These are phyloP conservation scores for Boleophthalmus pectinirostris DNA, from an alignment of 2,113 vertebrate species.

Conservation along the genomic window DNA sequence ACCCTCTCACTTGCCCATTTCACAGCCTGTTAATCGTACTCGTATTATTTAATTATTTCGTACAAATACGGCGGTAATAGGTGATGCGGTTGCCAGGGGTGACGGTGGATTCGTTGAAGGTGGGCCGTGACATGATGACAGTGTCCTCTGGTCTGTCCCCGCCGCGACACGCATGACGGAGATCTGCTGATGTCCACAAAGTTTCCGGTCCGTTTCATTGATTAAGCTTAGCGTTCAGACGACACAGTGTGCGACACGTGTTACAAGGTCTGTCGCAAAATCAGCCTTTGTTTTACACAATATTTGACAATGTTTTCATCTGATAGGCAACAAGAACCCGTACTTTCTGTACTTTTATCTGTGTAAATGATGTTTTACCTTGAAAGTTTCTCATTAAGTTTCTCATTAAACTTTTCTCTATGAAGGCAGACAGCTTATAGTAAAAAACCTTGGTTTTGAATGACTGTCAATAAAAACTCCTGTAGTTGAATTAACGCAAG, in stretches of 20 bases:
- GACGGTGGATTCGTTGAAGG: slow-evolving; percentile 18
- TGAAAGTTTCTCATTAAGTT: neutral
- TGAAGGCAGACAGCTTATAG: no score
- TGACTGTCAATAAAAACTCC: no score
- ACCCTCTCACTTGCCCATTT: slow-evolving; percentile 61
- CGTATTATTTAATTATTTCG: slow-evolving; percentile 66
- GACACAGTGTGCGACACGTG: slow-evolving; percentile 72
- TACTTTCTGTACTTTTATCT: neutral
- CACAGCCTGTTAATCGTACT: slow-evolving; percentile 65
- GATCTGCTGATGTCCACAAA: slow-evolving; percentile 80
- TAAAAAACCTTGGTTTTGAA: no score
- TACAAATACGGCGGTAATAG: slow-evolving; percentile 17
- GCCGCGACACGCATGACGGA: slow-evolving; percentile 73
- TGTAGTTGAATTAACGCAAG: no score
- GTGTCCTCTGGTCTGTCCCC: slow-evolving; percentile 73
- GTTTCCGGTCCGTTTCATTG: slow-evolving; percentile 81
- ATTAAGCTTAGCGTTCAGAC: slow-evolving; percentile 83
- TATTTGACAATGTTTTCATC: neutral
- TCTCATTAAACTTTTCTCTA: neutral
- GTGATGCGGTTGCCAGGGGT: slow-evolving; percentile 30
- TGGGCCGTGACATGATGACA: slow-evolving; percentile 27
- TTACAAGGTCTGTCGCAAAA: slow-evolving; percentile 83
- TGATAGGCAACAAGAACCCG: neutral
- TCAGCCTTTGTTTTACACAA: slow-evolving; percentile 8
- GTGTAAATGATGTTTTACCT: neutral